These are phyloP conservation scores for Danio tinwini DNA, from an alignment of 2,797 vertebrate species.

Conservation along the genomic window DNA sequence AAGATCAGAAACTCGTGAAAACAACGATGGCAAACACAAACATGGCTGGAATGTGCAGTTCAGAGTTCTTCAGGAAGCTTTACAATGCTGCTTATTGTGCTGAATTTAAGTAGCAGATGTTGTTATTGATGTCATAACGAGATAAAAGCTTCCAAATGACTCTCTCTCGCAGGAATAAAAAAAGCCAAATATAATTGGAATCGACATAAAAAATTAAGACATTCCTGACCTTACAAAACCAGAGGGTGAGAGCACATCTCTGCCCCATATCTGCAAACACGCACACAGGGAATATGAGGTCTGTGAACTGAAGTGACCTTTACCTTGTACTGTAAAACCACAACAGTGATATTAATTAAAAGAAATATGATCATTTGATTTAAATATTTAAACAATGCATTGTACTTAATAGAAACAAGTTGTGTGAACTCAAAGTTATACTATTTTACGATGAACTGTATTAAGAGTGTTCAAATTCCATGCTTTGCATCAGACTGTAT, in stretches of 20 bases:
- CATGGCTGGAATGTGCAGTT: slow-evolving; percentile 53
- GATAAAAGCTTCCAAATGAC: slow-evolving; percentile 72
- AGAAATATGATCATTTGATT: no score
- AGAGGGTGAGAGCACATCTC: slow-evolving; percentile 50
- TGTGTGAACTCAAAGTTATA: no score
- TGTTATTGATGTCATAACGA: slow-evolving; percentile 70
- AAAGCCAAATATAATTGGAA: slow-evolving; percentile 48
- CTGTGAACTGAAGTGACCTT: slow-evolving; percentile 8
- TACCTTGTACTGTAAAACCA: background rate
- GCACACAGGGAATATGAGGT: background rate
- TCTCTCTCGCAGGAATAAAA: slow-evolving; percentile 56
- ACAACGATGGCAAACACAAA: slow-evolving; percentile 44
- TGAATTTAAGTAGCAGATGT: slow-evolving; percentile 66
- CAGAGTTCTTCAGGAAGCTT: slow-evolving; percentile 37
- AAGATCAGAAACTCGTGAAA: slow-evolving; percentile 50
- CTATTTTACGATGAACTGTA: no score
- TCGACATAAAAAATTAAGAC: slow-evolving; percentile 39
- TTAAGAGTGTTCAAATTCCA: no score
- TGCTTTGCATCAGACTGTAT: no score
- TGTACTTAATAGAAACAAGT: no score
- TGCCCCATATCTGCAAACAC: background rate
- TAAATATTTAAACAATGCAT: no score
- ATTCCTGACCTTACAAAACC: slow-evolving; percentile 38
- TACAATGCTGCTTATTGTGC: slow-evolving; percentile 59
- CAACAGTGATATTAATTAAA: no score